Percentiles rank a stretch among this genome's conserved stretches.
These are phyloP conservation scores for Pachyrhynchus sulphureomaculatus DNA, from an alignment of 1,140 invertebrate species.

Conservation along the genomic window DNA sequence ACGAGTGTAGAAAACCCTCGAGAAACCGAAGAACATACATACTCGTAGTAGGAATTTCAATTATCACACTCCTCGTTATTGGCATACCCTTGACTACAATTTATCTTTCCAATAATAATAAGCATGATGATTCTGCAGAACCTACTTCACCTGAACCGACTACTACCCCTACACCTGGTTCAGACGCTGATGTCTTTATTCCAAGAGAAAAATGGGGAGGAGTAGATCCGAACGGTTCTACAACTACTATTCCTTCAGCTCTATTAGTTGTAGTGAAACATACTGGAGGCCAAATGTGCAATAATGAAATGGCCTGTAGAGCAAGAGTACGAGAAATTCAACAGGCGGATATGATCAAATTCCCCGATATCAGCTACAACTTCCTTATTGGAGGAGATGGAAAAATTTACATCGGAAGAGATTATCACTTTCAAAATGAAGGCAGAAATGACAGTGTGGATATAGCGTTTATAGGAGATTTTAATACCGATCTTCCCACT, in stretches of 20 bases:
- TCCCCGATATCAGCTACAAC: constrained; percentile 60
- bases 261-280: constrained; percentile 53
- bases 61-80: no score
- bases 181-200: neutral
- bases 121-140: no score
- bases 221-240: neutral
- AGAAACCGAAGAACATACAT: no score
- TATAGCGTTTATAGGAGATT: constrained; percentile 55
- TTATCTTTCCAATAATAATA: no score
- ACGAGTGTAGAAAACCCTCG: no score
- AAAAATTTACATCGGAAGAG: constrained; percentile 62
- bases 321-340: constrained; percentile 51
- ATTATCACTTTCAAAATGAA: constrained; percentile 59
- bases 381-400: constrained; percentile 70
- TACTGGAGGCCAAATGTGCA: constrained; percentile 46
- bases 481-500: constrained; percentile 42
- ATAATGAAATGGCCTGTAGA: constrained; percentile 46
- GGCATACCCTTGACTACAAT: no score
- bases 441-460: constrained; percentile 54
- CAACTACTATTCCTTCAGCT: constrained; percentile 37
- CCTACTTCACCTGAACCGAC: no score
- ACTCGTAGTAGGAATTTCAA: no score
- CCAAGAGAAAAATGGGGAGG: neutral
- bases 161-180: neutral
- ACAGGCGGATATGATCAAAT: constrained; percentile 43